Percentiles rank a stretch among this genome's conserved stretches.
Conservation (phyloP, 1,140 invertebrate species). For the Cyclargus thomasi region DNA sequence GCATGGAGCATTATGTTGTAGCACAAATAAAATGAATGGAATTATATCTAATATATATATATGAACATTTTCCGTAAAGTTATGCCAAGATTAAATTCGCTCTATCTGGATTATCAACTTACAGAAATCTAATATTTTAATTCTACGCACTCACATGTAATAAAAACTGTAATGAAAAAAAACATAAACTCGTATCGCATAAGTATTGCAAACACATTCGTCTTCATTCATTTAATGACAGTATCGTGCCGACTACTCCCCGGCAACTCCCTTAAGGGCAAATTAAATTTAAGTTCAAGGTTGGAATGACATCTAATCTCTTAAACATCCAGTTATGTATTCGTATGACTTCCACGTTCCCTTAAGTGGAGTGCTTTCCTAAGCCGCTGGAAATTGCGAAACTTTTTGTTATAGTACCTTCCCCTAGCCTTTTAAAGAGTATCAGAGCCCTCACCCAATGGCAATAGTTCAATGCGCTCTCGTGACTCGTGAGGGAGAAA, state of each 20-base stretch:
- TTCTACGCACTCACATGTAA: too few species aligned
- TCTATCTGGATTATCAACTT: too few species aligned
- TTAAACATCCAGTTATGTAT: constrained; percentile 4
- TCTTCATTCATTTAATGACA: constrained; percentile 6
- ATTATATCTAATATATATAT: too few species aligned
- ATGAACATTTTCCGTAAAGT: too few species aligned
- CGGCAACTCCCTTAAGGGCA: not conserved
- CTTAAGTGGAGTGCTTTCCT: not conserved
- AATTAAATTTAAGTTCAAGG: constrained; percentile 12
- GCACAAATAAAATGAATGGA: too few species aligned
- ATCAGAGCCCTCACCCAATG: not conserved
- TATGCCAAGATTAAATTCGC: too few species aligned
- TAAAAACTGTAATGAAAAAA: too few species aligned
- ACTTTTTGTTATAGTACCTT: constrained; percentile 3
- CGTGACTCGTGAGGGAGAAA: not conserved
- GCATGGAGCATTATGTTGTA: too few species aligned
- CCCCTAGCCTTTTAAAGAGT: not conserved
- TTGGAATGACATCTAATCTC: not conserved
- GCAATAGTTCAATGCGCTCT: constrained; percentile 6
- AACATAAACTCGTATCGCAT: not conserved
- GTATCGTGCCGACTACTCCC: not conserved
- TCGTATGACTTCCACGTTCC: not conserved
- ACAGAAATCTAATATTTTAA: too few species aligned
- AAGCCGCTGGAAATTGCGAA: not conserved
- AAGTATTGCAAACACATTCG: not conserved